A percentile compares a stretch with the other conserved stretches of the same genome.
phyloP scores from a whole-genome alignment of 2,113 vertebrate species.

The Campylomormyrus tamandua region DNA sequence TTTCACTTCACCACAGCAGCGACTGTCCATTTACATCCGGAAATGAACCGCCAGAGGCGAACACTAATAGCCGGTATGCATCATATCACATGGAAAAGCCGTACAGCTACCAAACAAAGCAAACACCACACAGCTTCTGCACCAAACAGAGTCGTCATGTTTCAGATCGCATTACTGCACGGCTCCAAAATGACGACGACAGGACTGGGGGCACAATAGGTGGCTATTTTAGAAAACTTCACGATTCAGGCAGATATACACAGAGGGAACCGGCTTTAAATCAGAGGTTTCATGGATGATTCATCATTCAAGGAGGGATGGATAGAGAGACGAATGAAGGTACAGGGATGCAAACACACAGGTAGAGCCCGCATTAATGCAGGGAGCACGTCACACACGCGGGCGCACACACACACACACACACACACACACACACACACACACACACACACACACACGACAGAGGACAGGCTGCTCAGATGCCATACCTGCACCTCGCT shows the following conservation, averaged over 20 bases:
- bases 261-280: background rate
- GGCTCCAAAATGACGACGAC: background rate
- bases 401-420: too few species aligned
- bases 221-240: background rate
- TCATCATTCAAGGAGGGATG: background rate
- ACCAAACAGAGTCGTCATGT: background rate
- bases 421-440: background rate
- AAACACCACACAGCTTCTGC: background rate
- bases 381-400: background rate
- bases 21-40: background rate
- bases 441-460: background rate
- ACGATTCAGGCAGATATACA: background rate
- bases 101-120: background rate
- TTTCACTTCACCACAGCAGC: background rate
- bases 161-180: background rate
- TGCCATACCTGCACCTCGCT: constrained; percentile 83
- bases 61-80: background rate
- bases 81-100: background rate
- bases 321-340: background rate
- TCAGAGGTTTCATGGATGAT: background rate
- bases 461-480: background rate
- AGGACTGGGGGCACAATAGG: background rate
- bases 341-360: background rate
- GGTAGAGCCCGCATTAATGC: background rate
- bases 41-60: background rate